Percentiles rank a stretch among this genome's conserved stretches.
Evolutionary conservation across 2,797 vertebrate species (phyloP).

Genomic region (Pseudochaenichthys georgianus): DNA sequence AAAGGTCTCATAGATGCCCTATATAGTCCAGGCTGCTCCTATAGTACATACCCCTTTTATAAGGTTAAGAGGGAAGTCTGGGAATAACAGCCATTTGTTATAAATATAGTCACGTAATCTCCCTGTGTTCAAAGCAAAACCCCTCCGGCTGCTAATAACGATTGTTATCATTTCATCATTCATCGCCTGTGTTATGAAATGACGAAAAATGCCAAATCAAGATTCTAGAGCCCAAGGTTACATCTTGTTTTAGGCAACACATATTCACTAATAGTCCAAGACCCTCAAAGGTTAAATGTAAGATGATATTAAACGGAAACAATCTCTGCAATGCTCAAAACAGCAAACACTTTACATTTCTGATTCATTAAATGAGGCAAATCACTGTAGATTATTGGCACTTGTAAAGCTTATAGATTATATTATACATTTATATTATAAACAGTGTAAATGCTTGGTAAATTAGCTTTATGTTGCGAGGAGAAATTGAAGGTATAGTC

Average conservation of each 20-base stretch:
- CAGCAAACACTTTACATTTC: neutral
- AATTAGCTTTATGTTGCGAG: neutral
- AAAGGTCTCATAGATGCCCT: constrained; percentile 21
- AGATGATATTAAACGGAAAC: neutral
- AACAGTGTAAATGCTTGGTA: neutral
- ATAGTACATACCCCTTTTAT: constrained; percentile 4
- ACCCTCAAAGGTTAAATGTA: neutral
- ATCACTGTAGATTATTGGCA: neutral
- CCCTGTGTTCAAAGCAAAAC: neutral
- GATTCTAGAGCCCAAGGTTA: neutral
- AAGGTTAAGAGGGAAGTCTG: constrained; percentile 15
- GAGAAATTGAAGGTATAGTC: neutral
- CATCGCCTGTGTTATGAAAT: neutral
- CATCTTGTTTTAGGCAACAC: neutral
- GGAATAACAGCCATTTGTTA: constrained; percentile 11
- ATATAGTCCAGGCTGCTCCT: constrained; percentile 30
- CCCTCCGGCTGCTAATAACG: neutral
- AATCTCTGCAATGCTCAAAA: neutral
- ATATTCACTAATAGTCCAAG: neutral
- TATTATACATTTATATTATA: too few species aligned
- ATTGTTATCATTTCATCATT: neutral
- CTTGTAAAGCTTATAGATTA: too few species aligned
- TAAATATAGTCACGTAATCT: constrained; percentile 27
- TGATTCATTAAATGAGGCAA: neutral
- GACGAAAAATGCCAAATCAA: neutral